Evolutionary conservation across 1,140 invertebrate species (phyloP), one percentile per base, ranked within the genome.

Genomic region (Phortica variegata): DNA sequence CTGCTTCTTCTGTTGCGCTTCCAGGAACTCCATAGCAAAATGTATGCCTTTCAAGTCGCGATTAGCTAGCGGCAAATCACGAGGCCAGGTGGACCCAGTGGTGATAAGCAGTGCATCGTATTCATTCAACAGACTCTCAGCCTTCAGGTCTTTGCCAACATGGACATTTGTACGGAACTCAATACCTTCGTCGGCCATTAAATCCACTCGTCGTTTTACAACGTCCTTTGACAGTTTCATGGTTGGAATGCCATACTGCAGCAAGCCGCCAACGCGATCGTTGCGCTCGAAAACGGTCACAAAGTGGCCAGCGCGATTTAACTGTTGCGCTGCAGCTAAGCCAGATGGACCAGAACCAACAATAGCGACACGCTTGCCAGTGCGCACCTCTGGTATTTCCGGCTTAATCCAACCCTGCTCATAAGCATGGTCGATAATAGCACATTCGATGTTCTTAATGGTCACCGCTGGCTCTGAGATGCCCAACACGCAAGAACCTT

Each of bases 391-490:
- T 3, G 77, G 76, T 15, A 78, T 74, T 49, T 88, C 82, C 0
- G 95, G 86, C 18, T 84, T 81, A 42, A 99, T 95, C 96, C 95
- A 97, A 3, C 95, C 95, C 77, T 93, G 86, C 58, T 97, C 92
- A 78, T 96, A 99, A 9, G 94, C 97, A 79, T 97, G 86, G 79
- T 99, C 97, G 60, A 99, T 98, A 66, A 99, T 99, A 17, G 95
- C 86, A 77, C 95, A 97, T 80, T 99, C 97, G 60, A 99, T 98
- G 73, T 97, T 97, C 77, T 99, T 99, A 68, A 99, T 99, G 21
- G 96, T 98, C 2, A 99, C 97, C 8, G 97, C 82, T 3, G 94
- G 93, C 61, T 94, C 89, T 36, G 92, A 94, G 65, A 99, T 98
- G 21, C 94, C 95, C 41, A 99, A 76, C 13, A 98, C 95, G 79